Evolutionary conservation across 1,140 invertebrate genomes (phyloP), one percentile per base, ranked within the genome.

Genomic region (Procambarus virginalis): DNA sequence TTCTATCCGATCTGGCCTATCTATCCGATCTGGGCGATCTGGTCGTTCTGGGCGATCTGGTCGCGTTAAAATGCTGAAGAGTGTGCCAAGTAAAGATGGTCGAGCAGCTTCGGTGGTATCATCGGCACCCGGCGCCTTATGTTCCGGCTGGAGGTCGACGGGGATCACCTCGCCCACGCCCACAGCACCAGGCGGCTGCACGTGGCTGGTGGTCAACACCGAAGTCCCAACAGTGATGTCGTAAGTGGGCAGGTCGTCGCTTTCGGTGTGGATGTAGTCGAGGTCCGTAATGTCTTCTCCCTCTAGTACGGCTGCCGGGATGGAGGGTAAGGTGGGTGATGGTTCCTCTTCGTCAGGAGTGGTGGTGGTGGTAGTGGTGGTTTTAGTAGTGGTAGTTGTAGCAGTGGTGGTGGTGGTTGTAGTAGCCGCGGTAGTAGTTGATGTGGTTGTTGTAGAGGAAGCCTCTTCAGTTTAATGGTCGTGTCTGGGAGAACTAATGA

Each of bases 151-250:
- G 49, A 91, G 79, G 14, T 91, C 51, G 12, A 91, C 87, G 1
- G 91, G 91, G 58, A 91, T 89, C 9, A 91, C 91, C 68, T 91
- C 76, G 12, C 91, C 91, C 14, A 91, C 86, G 9, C 91, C 91
- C n/a, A 89, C 70, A 70, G 55, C 10, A 46, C 8, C 68, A 75
- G 17, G 51, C 12, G 51, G 75, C 14, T 51, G 75, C 5, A 2
- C 49, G 12, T 83, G 68, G 68, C 58, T 46, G 3, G 79, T 46
- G 20, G 88, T 58, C 34, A 89, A 20, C 9, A 89, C 88, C 22
- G 88, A 89, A 20, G 88, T 84, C 17, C 88, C 88, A 3, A 89
- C 88, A 55, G 88, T 89, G 49, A 89, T 89, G 60, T 89, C 88
- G 64, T 89, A 89, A 17, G 82, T 48, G 6, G 88, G 81, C 5